Evolutionary conservation across 2,797 vertebrate species (phyloP), one percentile per base, ranked within the genome.

Genomic region (Sternarchorhynchus goeldii): DNA sequence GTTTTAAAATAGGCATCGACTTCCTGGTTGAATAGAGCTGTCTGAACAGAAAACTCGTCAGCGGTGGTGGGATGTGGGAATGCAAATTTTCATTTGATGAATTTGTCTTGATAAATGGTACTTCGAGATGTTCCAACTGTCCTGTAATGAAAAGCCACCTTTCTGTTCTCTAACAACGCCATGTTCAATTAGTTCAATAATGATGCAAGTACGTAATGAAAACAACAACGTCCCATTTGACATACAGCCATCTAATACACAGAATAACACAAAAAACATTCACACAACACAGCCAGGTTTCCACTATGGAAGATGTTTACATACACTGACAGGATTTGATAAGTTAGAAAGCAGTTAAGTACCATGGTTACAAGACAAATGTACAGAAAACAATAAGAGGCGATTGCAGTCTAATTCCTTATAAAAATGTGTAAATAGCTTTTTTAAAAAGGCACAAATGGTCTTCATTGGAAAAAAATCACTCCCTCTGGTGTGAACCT

Each of bases 81-180:
- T 72, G 53, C 41, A 77, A 81, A 59, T 57, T 65, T 29, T 16
- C 14, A 36, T 41, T 25, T 25, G 25, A 25, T 25, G 25, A 25
- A 25, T 25, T 25, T 39, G 31, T 53, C 7, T 62, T 53, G 39
- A 53, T 66, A 50, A 50, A 50, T 3, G 34, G 34, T 50, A 12
- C 14, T 73, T 81, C 65, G 85, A 84, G 85, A 88, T 88, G 87
- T 86, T 88, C 90, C 85, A 36, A 79, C 66, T 73, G 36, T 66
- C 59, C 55, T 18, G 77, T 65, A 55, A 45, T 70, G 18, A 79
- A 39, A 10, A 50, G 45, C 10, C 45, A 12, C 34, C 67, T 79
- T 79, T 79, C 78, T 75, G 71, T 32, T 79, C 74, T 71, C 78
- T 79, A 71, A 79, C 68, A 50, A 12, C 45, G 45, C 14, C 12